Evolutionary conservation across 2,113 vertebrate species (phyloP).

Genomic region (Himantopus leucocephalus): DNA sequence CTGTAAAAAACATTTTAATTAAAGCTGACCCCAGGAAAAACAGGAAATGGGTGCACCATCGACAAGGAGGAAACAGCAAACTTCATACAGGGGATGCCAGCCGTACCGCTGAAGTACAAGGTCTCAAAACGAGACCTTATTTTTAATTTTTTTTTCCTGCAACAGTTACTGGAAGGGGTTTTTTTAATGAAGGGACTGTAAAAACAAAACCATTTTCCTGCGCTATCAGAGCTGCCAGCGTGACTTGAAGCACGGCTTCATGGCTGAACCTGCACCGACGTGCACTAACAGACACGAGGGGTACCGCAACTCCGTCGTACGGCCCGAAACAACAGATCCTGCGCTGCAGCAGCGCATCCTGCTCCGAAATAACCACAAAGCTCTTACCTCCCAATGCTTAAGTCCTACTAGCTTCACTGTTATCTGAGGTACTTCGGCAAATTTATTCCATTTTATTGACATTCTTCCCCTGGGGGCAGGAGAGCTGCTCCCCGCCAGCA

Average conservation of each 20-base stretch:
- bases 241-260: fast-evolving
- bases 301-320: fast-evolving
- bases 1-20: neutral
- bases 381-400: constrained; percentile 75
- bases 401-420: constrained; percentile 73
- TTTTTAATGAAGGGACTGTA: neutral
- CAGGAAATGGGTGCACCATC: constrained; percentile 23
- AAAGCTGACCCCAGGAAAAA: neutral
- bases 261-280: fast-evolving
- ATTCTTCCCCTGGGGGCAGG: constrained; percentile 51
- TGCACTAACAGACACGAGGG: fast-evolving
- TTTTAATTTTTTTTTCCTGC: neutral
- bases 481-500: neutral
- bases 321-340: neutral
- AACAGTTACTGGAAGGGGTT: neutral
- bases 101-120: neutral
- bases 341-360: fast-evolving
- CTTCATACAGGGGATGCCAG: neutral
- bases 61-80: neutral
- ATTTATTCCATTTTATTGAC: constrained; percentile 73
- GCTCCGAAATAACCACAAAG: neutral
- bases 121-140: neutral
- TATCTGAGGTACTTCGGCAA: constrained; percentile 73
- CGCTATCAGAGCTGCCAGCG: neutral
- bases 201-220: neutral